Conservation (phyloP, 2,888 invertebrate species). For the Orchestes rusci region DNA sequence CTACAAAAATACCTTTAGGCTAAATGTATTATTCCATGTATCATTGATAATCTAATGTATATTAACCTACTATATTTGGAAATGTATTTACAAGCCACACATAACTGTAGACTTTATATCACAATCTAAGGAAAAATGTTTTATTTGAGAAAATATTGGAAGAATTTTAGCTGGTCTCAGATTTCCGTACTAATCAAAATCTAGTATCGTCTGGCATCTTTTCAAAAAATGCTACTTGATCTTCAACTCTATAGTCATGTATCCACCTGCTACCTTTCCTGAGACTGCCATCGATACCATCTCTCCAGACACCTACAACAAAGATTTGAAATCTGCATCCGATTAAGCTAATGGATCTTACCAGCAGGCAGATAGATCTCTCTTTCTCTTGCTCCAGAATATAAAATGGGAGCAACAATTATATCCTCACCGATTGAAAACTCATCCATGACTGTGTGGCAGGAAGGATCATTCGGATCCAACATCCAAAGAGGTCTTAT, state of each 20-base stretch:
- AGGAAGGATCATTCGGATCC: conserved; percentile 70
- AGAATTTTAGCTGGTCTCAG: too few species aligned
- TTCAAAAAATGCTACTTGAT: conserved; percentile 75
- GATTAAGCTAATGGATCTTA: conserved; percentile 3
- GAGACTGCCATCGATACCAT: conserved; percentile 79
- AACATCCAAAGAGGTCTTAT: conserved; percentile 88
- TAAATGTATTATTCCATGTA: too few species aligned
- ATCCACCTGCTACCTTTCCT: conserved; percentile 88
- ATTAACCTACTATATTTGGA: too few species aligned
- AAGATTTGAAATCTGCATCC: background rate
- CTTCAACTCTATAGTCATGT: conserved; percentile 75
- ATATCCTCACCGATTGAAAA: conserved; percentile 86
- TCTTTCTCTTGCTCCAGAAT: conserved; percentile 59
- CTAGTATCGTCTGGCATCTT: conserved; percentile 79
- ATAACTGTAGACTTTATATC: too few species aligned
- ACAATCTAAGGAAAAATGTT: too few species aligned
- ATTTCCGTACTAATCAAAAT: conserved; percentile 45
- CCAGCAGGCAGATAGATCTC: conserved; percentile 51
- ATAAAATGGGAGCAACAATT: conserved; percentile 81
- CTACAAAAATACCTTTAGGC: too few species aligned
- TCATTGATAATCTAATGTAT: too few species aligned
- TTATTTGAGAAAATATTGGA: too few species aligned
- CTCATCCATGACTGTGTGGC: conserved; percentile 72
- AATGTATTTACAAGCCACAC: too few species aligned
- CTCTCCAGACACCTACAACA: conserved; percentile 75